Percentiles rank a stretch among this genome's conserved stretches.
phyloP scores from a whole-genome alignment of 2,113 vertebrate species.

The Pelusios castaneus region DNA sequence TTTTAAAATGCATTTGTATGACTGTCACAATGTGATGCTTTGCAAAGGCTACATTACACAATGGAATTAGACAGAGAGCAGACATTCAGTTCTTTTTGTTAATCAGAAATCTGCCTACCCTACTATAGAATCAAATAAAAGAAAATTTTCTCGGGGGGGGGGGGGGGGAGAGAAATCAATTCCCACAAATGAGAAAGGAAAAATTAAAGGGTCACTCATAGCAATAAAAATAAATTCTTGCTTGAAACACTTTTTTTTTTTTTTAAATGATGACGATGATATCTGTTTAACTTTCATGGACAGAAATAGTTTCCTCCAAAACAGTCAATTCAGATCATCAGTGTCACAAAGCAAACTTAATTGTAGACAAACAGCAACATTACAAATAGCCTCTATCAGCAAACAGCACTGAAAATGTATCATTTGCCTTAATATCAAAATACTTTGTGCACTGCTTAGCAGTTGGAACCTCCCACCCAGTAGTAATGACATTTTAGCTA shows the following conservation, averaged over 20 bases:
- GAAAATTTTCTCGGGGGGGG: background rate
- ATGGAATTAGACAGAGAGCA: background rate
- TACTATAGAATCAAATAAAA: background rate
- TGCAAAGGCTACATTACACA: background rate
- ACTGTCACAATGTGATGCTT: fast-evolving
- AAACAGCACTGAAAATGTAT: background rate
- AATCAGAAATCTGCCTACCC: background rate
- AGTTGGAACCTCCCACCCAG: background rate
- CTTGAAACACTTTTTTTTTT: constrained; percentile 26
- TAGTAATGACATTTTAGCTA: background rate
- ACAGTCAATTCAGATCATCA: background rate
- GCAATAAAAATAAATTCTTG: background rate
- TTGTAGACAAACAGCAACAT: background rate
- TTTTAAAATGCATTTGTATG: background rate
- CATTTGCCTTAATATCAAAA: background rate
- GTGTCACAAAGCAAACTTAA: background rate
- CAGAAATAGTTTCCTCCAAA: background rate
- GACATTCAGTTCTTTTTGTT: background rate
- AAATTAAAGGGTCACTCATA: constrained; percentile 32
- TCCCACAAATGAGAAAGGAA: constrained; percentile 12
- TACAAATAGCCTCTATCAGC: background rate
- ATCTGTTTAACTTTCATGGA: constrained; percentile 41
- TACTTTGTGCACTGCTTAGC: background rate
- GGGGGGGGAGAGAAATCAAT: background rate
- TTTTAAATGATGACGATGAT: background rate